phyloP scores from a whole-genome alignment of 2,888 invertebrate genomes.

The Pseudanteris insignis region DNA sequence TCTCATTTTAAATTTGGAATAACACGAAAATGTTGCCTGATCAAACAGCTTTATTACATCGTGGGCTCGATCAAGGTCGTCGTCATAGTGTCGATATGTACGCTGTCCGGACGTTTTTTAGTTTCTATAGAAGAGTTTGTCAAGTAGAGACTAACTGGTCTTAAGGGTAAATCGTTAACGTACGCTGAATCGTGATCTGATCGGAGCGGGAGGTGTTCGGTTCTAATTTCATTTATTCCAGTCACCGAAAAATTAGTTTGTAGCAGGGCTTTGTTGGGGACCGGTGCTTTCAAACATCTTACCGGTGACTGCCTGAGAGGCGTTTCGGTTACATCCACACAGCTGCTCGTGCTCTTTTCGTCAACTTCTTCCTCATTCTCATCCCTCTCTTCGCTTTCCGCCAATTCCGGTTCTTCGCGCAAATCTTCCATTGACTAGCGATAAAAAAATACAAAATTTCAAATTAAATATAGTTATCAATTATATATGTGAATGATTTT shows the following conservation, averaged over 20 bases:
- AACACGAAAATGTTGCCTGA: too few species aligned
- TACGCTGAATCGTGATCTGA: conserved; percentile 13
- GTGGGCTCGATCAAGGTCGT: conserved; percentile 52
- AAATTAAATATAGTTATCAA: not conserved
- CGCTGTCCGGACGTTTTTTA: conserved; percentile 50
- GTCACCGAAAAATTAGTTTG: conserved; percentile 61
- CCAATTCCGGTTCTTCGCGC: conserved; percentile 64
- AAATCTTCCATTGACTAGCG: conserved; percentile 64
- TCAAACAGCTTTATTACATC: too few species aligned
- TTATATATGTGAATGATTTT: not conserved
- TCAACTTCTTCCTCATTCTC: conserved; percentile 57
- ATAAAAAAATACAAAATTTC: not conserved
- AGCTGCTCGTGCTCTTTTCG: conserved; percentile 50
- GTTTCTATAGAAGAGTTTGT: conserved; percentile 47
- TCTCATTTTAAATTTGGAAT: too few species aligned
- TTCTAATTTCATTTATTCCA: conserved; percentile 57
- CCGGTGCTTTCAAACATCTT: conserved; percentile 50
- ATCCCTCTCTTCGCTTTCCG: conserved; percentile 61
- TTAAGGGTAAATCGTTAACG: conserved; percentile 37
- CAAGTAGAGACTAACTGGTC: conserved; percentile 57
- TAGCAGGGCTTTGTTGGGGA: conserved; percentile 45
- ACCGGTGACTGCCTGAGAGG: conserved; percentile 53
- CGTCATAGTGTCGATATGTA: conserved; percentile 53
- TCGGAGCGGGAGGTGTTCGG: conserved; percentile 45
- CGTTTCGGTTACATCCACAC: conserved; percentile 44